These are phyloP conservation scores for Phalacrocorax carbo DNA, from an alignment of 2,113 vertebrate species.

Conservation along the genomic window DNA sequence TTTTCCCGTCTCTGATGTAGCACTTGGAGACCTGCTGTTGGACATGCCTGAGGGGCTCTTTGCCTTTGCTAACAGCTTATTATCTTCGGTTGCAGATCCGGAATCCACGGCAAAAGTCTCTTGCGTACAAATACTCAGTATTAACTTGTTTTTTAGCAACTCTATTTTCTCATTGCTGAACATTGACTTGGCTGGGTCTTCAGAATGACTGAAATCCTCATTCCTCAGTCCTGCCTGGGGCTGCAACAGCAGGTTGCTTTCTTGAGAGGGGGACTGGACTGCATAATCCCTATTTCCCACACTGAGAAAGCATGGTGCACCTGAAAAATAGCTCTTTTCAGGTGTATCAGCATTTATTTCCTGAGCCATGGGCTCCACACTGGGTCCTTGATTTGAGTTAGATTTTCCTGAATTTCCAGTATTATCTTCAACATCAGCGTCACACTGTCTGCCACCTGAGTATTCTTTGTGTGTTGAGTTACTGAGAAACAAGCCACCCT, in stretches of 20 bases:
- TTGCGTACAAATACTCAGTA: constrained; percentile 22
- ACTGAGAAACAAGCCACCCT: neutral
- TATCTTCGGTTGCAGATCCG: neutral
- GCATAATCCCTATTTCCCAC: neutral
- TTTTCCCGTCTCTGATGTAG: neutral
- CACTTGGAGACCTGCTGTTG: neutral
- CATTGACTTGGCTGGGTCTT: neutral
- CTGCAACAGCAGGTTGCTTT: neutral
- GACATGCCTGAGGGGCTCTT: neutral
- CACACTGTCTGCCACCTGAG: neutral
- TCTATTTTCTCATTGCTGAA: neutral
- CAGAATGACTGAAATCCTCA: neutral
- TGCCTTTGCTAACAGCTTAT: neutral
- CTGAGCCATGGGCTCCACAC: neutral
- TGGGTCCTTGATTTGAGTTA: neutral
- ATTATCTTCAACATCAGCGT: neutral
- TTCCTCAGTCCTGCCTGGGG: neutral
- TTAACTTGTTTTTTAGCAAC: neutral
- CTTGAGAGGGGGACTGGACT: neutral
- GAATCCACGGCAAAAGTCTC: neutral
- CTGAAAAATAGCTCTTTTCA: neutral
- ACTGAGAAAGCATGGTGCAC: neutral
- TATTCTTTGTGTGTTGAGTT: neutral
- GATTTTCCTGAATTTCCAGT: neutral
- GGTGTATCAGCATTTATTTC: neutral